Evolutionary conservation across 2,797 vertebrate species (phyloP), one percentile per base, ranked within the genome.

Genomic region (Salarias fasciatus): DNA sequence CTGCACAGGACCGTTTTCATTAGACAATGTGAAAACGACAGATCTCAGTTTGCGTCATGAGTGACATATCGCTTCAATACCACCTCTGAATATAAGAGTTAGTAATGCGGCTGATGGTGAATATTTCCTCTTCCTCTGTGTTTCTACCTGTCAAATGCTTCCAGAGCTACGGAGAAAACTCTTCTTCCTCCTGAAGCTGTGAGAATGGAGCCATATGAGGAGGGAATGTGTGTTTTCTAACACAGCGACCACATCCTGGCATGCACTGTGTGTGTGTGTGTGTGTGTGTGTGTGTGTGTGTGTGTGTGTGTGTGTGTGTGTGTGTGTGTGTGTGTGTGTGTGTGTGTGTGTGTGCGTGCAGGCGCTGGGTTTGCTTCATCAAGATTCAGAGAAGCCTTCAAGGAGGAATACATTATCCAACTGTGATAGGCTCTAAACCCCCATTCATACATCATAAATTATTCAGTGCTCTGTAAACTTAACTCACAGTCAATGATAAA

Each of bases 401-500:
- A 92, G 89, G 88, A 88, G 83, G 83, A 89, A 89, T 86, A 88
- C 71, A 90, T 91, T 86, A 86, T 76, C 63, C 82, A 72, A 73
- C 72, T 59, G 75, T 75, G 84, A 89, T 85, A 84, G 89, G 78
- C 82, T 88, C 81, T 84, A 88, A 90, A 91, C 80, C 86, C 84
- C 84, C 81, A 82, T 90, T 90, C 86, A 90, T 88, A 88, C 88
- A 90, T 80, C 83, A 84, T 92, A 88, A 84, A 91, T 91, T 88
- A 91, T 92, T 91, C 91, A 92, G 86, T 72, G 80, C 81, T 84
- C 79, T 80, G 86, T 82, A 85, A 90, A 88, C 89, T 86, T 77
- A 78, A 90, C 85, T 88, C 87, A 88, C 85, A 90, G 87, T 89
- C 89, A 89, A 90, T 88, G 89, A 92, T 87, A 88, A 90, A 90